Evolutionary conservation across 2,888 invertebrate species (phyloP).

Genomic region (Hirtodrosophila duncani): DNA sequence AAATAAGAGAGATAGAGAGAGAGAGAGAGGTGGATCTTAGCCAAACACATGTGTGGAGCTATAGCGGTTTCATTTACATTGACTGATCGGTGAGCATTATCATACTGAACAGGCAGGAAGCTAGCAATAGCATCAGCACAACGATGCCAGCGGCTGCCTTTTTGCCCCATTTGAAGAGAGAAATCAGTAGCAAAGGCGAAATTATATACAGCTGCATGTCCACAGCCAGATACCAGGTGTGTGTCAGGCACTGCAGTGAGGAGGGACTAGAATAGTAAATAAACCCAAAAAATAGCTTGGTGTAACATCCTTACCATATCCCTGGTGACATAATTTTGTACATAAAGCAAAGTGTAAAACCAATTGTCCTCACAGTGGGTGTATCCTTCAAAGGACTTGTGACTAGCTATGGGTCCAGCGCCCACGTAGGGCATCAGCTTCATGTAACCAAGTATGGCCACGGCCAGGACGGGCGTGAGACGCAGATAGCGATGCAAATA

Average conservation of each 20-base stretch:
- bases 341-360: slow-evolving; percentile 78
- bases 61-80: slow-evolving; percentile 22
- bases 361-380: slow-evolving; percentile 72
- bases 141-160: slow-evolving; percentile 46
- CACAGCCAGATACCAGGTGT: slow-evolving; percentile 81
- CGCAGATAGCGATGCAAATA: slow-evolving; percentile 75
- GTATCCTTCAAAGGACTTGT: slow-evolving; percentile 7
- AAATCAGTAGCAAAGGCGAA: slow-evolving; percentile 79
- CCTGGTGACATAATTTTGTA: slow-evolving; percentile 77
- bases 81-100: slow-evolving; percentile 51
- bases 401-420: slow-evolving; percentile 76
- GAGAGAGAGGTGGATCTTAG: not conserved
- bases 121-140: slow-evolving; percentile 52
- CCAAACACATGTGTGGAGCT: slow-evolving; percentile 20
- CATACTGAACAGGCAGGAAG: slow-evolving; percentile 58
- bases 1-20: not conserved
- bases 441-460: slow-evolving; percentile 78
- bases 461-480: slow-evolving; percentile 79
- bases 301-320: slow-evolving; percentile 45
- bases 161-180: slow-evolving; percentile 75
- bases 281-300: not conserved
- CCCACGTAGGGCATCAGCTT: slow-evolving; percentile 78
- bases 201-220: slow-evolving; percentile 80
- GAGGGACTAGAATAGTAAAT: not conserved
- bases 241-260: slow-evolving; percentile 78